Evolutionary conservation across 1,140 invertebrate species (phyloP).

Genomic region (Leucophenga varia): DNA sequence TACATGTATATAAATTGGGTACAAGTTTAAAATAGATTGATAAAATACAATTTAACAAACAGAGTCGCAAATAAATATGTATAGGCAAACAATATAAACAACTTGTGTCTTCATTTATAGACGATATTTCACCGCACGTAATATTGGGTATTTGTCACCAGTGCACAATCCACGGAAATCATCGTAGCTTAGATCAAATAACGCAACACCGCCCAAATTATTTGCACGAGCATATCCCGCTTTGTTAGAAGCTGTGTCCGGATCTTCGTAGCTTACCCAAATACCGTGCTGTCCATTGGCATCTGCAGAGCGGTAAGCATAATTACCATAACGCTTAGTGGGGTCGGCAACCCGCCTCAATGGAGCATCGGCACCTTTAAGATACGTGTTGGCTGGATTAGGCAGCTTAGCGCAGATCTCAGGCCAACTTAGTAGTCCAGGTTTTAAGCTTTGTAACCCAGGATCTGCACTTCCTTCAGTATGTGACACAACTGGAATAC

Average conservation of each 20-base stretch:
- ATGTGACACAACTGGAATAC: slow-evolving; percentile 69
- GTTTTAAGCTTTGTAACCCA: slow-evolving; percentile 66
- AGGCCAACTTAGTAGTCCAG: slow-evolving; percentile 76
- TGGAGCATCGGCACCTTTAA: slow-evolving; percentile 64
- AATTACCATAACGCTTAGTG: slow-evolving; percentile 72
- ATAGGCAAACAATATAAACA: no score
- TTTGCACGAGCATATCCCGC: slow-evolving; percentile 72
- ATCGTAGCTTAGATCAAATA: slow-evolving; percentile 79
- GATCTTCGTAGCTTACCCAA: slow-evolving; percentile 90
- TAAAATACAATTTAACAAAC: no score
- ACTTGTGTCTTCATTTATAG: slow-evolving; percentile 59
- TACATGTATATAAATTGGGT: no score
- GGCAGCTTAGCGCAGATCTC: slow-evolving; percentile 76
- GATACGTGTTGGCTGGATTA: slow-evolving; percentile 62
- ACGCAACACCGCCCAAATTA: slow-evolving; percentile 77
- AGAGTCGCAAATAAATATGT: no score
- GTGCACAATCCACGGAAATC: slow-evolving; percentile 80
- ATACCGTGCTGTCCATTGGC: slow-evolving; percentile 68
- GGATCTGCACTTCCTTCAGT: slow-evolving; percentile 67
- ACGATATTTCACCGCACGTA: slow-evolving; percentile 64
- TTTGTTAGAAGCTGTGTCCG: slow-evolving; percentile 80
- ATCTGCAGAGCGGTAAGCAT: slow-evolving; percentile 71
- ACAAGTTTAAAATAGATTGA: no score
- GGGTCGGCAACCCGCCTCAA: slow-evolving; percentile 71
- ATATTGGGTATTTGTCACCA: slow-evolving; percentile 73